Evolutionary conservation across 1,140 invertebrate species (phyloP).

Genomic region (Neuroterus valhalla): DNA sequence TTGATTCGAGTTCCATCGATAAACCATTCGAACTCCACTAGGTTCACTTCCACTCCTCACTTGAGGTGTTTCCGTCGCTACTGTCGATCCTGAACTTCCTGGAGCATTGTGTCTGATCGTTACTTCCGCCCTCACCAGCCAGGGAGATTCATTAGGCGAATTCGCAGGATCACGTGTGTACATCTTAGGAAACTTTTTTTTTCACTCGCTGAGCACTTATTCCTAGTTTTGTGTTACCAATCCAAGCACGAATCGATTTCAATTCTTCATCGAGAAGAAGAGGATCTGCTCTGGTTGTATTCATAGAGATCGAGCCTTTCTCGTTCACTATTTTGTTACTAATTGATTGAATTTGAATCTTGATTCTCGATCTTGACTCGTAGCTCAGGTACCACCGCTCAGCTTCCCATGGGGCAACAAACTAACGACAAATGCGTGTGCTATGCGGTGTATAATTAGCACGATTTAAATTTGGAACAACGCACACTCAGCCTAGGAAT

Average conservation of each 20-base stretch:
- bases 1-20: slow-evolving; percentile 70
- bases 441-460: slow-evolving; percentile 62
- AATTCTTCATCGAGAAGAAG: slow-evolving; percentile 35
- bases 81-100: slow-evolving; percentile 40
- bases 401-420: slow-evolving; percentile 35
- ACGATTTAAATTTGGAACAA: slow-evolving; percentile 62
- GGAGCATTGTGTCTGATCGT: slow-evolving; percentile 73
- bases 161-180: slow-evolving; percentile 49
- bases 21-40: slow-evolving; percentile 74
- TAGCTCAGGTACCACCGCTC: slow-evolving; percentile 24
- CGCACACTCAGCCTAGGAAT: slow-evolving; percentile 49
- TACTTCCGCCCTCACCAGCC: slow-evolving; percentile 79
- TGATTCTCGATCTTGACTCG: neutral
- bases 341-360: neutral
- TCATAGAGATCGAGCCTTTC: too few species aligned
- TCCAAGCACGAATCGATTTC: slow-evolving; percentile 23
- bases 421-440: slow-evolving; percentile 35
- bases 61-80: slow-evolving; percentile 46
- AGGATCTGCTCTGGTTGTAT: neutral
- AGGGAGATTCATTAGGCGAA: slow-evolving; percentile 68
- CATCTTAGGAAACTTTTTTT: slow-evolving; percentile 37
- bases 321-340: neutral
- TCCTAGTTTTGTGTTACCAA: neutral
- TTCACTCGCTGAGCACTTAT: slow-evolving; percentile 11
- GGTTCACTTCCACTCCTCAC: slow-evolving; percentile 55